These are phyloP conservation scores for Archips xylosteana DNA, from an alignment of 2,888 invertebrate species.

Conservation along the genomic window DNA sequence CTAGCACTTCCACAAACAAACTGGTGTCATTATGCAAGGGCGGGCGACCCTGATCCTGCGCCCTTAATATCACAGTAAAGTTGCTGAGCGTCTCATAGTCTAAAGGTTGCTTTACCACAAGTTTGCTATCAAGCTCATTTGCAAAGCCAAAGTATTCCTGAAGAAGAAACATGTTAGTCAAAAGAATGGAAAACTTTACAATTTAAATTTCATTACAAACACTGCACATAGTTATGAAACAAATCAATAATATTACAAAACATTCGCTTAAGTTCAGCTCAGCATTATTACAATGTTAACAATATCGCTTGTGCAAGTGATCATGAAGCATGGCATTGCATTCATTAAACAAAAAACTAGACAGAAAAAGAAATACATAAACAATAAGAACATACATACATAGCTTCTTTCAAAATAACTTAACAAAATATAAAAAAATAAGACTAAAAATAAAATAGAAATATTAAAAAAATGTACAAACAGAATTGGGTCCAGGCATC, in stretches of 20 bases:
- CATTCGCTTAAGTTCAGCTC: neutral
- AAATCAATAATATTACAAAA: neutral
- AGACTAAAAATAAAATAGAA: neutral
- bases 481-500: constrained; percentile 91
- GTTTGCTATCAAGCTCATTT: constrained; percentile 93
- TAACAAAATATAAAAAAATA: neutral
- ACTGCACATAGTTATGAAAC: neutral
- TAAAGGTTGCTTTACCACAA: constrained; percentile 91
- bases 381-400: neutral
- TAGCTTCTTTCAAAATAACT: neutral
- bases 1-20: constrained; percentile 91
- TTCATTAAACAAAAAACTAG: neutral
- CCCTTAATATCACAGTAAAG: constrained; percentile 91
- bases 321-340: neutral
- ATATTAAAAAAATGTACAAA: constrained; percentile 60
- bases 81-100: constrained; percentile 93
- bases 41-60: constrained; percentile 93
- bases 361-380: neutral
- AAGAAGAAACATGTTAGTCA: constrained; percentile 39
- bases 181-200: neutral
- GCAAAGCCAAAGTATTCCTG: constrained; percentile 93
- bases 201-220: neutral
- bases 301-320: constrained; percentile 20
- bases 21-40: constrained; percentile 91
- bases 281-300: neutral